Percentiles rank a stretch among this genome's conserved stretches.
Conservation (phyloP, 2,113 vertebrate genomes). For the Hydropotes inermis region DNA sequence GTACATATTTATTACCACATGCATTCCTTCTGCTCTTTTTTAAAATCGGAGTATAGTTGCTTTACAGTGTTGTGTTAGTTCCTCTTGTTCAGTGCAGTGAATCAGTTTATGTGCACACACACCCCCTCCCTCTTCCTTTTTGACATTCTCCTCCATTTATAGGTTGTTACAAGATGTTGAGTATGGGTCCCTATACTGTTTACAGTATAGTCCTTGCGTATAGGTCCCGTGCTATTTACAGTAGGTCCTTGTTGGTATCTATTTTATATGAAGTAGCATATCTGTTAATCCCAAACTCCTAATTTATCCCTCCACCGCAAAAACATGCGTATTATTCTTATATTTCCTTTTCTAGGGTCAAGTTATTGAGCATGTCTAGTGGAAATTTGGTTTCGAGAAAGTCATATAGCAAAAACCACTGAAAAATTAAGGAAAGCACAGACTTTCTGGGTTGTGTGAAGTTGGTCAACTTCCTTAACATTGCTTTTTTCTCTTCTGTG, state of each 20-base stretch:
- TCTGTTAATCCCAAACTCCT: not conserved
- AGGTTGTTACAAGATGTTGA: not conserved
- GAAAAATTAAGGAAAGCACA: too few relatives aligned
- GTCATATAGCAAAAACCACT: not conserved
- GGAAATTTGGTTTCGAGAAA: not conserved
- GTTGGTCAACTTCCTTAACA: not conserved
- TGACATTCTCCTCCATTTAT: not conserved
- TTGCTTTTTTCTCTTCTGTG: not conserved
- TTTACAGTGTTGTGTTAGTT: not conserved
- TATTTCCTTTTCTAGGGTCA: not conserved
- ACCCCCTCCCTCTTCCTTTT: not conserved
- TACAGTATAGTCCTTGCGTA: not conserved
- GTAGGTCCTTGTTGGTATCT: not conserved
- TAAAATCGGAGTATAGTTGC: not conserved
- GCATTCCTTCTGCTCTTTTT: not conserved
- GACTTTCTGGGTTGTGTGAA: not conserved
- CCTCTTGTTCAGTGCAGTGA: not conserved
- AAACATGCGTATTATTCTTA: not conserved
- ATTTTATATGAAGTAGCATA: not conserved
- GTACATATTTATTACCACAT: rapidly evolving
- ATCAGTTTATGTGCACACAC: not conserved
- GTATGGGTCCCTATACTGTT: not conserved
- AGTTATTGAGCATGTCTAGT: not conserved
- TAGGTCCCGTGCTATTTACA: not conserved
- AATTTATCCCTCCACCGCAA: not conserved